Evolutionary conservation across 2,888 invertebrate genomes (phyloP), one percentile per base, ranked within the genome.

Genomic region (Phania funesta): DNA sequence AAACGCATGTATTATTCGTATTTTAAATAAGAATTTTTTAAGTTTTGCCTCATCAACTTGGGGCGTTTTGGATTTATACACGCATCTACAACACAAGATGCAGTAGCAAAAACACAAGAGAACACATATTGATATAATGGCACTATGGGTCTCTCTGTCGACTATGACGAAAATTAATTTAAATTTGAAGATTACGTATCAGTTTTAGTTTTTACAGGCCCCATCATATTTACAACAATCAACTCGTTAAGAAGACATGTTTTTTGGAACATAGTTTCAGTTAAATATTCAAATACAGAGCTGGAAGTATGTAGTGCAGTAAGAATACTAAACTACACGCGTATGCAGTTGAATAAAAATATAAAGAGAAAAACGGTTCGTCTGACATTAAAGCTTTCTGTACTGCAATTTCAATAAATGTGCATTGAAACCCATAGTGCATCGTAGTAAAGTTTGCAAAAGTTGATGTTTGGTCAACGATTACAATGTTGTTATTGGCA

Each of bases 401-500:
- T 3, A 11, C 35, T 35, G n/a, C 13, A 38, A 13, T 4, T 38
- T 3, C 11, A 16, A 70, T 44, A 16, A 13, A 41, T 9, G 7
- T 2, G 3, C 16, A 18, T 24, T 22, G 11, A 8, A 35, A n/a
- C 52, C 76, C 76, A 76, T 60, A 9, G 76, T 76, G 76, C 60
- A 52, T 56, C 18, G 44, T 5, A 32, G 50, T 2, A 41, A 48
- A 18, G 60, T 54, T 62, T 71, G 62, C 62, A 68, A 38, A 56
- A 62, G 71, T 52, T 74, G 74, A 65, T 82, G 77, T 67, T 64
- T 75, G 70, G 70, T 58, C 82, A 78, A 29, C 78, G 70, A 44
- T 70, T 78, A 79, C 70, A 78, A 82, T 82, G 82, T 82, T 78
- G 82, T 82, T 82, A 65, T 78, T 82, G 82, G 78, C 82, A 82